Evolutionary conservation across 2,888 invertebrate genomes (phyloP), one percentile per base, ranked within the genome.

Genomic region (Stenolophus ochropezus): DNA sequence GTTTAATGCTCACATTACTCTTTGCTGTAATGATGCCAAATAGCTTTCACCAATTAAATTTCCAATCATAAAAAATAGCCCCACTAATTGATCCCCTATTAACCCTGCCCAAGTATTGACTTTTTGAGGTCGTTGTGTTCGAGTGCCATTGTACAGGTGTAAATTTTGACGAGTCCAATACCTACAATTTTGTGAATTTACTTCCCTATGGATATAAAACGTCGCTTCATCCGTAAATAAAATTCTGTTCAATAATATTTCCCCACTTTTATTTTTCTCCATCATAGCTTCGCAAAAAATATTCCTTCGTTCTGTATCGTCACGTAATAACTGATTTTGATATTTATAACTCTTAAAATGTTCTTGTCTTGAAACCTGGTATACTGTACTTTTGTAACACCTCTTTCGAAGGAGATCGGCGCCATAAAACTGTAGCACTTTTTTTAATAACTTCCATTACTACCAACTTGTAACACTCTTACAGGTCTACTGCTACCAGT

Each of bases 171-270:
- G 49, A 49, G 11, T 49, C 14, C 49, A 49, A 11, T 49, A 5
- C 11, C 8, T 49, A 49, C 49, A 5, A 49, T 49, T 49, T 49
- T 49, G 49, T n/a, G 49, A 14, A 49, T 49, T 49, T 49, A 49
- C 49, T 49, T n/a, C 49, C 14, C 49, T 11, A 11, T 49, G 49
- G 11, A 49, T 14, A 14, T 5, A 49, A 49, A 49, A 49, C 11
- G 49, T 49, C 49, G 49, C 49, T 49, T 49, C 49, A 49, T 49
- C 49, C 49, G 49, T 49, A 11, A 49, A 49, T 49, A n/a, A n/a
- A n/a, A n/a, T n/a, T n/a, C n/a, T n/a, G n/a, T n/a, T n/a, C n/a
- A n/a, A n/a, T n/a, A n/a, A n/a, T n/a, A n/a, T n/a, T n/a, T n/a
- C n/a, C n/a, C n/a, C 4, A 33, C 8, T 33, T 5, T 33, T 33